Conservation (phyloP, 2,797 vertebrate genomes). For the Pseudochaenichthys georgianus region DNA sequence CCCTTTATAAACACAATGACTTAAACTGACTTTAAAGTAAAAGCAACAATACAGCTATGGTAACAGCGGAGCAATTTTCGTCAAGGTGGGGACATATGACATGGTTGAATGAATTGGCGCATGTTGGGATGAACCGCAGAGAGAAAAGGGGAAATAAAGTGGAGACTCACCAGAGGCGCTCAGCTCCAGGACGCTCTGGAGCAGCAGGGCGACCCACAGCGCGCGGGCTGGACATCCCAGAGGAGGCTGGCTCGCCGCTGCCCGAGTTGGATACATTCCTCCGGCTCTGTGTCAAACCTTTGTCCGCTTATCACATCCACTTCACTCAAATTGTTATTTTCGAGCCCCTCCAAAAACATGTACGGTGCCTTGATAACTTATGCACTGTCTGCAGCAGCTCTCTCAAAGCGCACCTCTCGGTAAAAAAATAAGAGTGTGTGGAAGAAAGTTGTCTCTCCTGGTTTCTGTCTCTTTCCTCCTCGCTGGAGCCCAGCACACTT, state of each 20-base stretch:
- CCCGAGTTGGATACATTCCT: conserved; percentile 84
- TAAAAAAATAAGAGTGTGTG: background rate
- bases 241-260: conserved; percentile 69
- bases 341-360: conserved; percentile 8
- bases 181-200: conserved; percentile 67
- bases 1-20: background rate
- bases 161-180: conserved; percentile 80
- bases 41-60: background rate
- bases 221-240: conserved; percentile 80
- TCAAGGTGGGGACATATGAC: conserved; percentile 16
- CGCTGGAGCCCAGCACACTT: conserved; percentile 56
- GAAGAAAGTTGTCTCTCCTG: conserved; percentile 38
- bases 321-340: conserved; percentile 39
- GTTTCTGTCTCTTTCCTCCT: conserved; percentile 52
- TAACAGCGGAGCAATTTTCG: background rate
- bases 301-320: conserved; percentile 81
- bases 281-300: conserved; percentile 62
- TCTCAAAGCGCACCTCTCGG: conserved; percentile 18
- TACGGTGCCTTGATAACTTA: background rate
- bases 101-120: conserved; percentile 30
- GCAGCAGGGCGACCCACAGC: conserved; percentile 74
- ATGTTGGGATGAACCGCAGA: conserved; percentile 20
- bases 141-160: background rate
- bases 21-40: background rate
- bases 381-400: conserved; percentile 2